Conservation (phyloP, 2,113 vertebrate species). For the Microcebus griseorufus region DNA sequence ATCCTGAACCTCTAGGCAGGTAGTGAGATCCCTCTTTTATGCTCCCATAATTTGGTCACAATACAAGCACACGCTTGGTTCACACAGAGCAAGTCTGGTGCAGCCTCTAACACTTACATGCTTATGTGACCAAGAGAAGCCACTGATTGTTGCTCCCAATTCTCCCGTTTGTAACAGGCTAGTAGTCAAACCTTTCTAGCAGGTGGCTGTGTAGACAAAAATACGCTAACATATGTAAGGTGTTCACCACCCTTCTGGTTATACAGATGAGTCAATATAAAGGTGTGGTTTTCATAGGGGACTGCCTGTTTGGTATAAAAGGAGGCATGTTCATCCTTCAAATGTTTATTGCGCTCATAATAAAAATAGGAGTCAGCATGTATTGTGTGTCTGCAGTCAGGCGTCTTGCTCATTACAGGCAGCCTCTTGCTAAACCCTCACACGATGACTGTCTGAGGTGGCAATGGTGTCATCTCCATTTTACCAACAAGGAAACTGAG, state of each 20-base stretch:
- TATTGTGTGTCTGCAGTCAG: background rate
- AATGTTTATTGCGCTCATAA: constrained; percentile 33
- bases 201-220: background rate
- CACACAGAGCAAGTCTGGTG: background rate
- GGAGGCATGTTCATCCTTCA: background rate
- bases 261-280: background rate
- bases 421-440: background rate
- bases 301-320: background rate
- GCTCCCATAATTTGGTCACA: background rate
- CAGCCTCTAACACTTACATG: background rate
- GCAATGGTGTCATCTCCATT: background rate
- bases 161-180: background rate
- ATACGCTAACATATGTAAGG: background rate
- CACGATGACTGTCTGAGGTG: background rate
- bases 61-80: background rate
- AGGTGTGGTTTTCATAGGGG: background rate
- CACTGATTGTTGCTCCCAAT: background rate
- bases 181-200: background rate
- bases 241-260: background rate
- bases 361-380: background rate
- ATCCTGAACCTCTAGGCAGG: background rate
- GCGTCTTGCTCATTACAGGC: background rate
- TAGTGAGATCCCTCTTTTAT: background rate
- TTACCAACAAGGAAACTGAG: background rate
- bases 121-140: background rate